Conservation (phyloP, 1,140 invertebrate species). For the Penaeus vannamei region DNA sequence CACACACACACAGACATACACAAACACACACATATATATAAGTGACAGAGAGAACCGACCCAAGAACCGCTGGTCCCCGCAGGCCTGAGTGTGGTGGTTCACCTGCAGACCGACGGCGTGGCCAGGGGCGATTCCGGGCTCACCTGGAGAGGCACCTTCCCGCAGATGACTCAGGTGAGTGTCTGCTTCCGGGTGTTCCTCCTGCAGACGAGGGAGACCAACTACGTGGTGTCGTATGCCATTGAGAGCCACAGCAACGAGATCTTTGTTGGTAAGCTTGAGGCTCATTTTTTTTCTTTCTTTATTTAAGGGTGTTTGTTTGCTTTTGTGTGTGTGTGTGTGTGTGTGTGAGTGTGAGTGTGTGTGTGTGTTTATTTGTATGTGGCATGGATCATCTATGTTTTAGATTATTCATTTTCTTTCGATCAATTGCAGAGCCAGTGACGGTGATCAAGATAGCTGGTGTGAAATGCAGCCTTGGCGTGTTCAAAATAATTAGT, state of each 20-base stretch:
- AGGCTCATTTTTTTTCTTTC: too few species aligned
- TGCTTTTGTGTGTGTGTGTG: too few species aligned
- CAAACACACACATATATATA: neutral
- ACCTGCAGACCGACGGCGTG: slow-evolving; percentile 36
- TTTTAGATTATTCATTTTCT: too few species aligned
- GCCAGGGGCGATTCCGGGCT: slow-evolving; percentile 27
- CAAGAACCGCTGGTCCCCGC: neutral
- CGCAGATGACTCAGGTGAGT: neutral
- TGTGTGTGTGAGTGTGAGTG: too few species aligned
- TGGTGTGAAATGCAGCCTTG: too few species aligned
- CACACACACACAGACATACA: neutral
- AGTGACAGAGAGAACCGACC: neutral
- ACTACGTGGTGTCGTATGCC: slow-evolving; percentile 44
- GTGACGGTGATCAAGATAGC: too few species aligned
- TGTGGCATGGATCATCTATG: too few species aligned
- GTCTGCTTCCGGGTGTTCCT: slow-evolving; percentile 25
- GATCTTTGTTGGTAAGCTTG: slow-evolving; percentile 11
- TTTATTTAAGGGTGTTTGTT: too few species aligned
- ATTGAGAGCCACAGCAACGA: neutral
- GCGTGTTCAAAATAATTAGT: too few species aligned
- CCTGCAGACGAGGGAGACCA: slow-evolving; percentile 34
- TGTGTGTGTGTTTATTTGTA: too few species aligned
- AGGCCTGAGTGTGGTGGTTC: neutral
- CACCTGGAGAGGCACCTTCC: slow-evolving; percentile 1
- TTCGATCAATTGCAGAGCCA: too few species aligned